Evolutionary conservation across 2,113 vertebrate species (phyloP), one percentile per base, ranked within the genome.

Genomic region (Zingel zingel): DNA sequence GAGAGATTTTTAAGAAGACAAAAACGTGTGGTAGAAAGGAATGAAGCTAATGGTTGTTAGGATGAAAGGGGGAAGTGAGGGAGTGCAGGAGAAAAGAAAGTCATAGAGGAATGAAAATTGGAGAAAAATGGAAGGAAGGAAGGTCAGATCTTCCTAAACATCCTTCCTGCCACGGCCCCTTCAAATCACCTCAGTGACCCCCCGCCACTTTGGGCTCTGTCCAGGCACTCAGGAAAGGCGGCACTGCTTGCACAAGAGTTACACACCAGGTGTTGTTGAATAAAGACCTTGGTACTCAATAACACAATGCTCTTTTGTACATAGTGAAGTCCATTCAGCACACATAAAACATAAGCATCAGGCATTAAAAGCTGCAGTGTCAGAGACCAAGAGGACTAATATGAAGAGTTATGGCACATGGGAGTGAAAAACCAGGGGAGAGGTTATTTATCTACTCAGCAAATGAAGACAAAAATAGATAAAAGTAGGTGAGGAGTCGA

Each of bases 61-160:
- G 77, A 58, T 81, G 57, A 59, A 77, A 74, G 50, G 64, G 74
- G 56, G 74, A 64, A 79, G 82, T 80, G 76, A 81, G 69, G 77
- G 62, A 79, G 78, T 68, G 50, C 53, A 62, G 83, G 68, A 87
- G 74, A 62, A 84, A 84, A 83, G 76, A 87, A 88, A 89, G 61
- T 81, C 53, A 83, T 63, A 39, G 69, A 90, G 86, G 81, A 84
- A 88, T 70, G 84, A 88, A 79, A 59, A 59, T 74, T 48, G 77
- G 68, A 64, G 72, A 88, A 83, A 87, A 82, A 90, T 72, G 84
- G 85, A 90, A 92, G 90, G 91, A 83, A 84, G 88, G 86, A 91
- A 86, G 89, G 86, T 93, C 90, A 91, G 88, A 89, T 91, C 84
- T 83, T 93, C 92, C 90, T 92, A 92, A 94, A 93, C 90, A 93